Evolutionary conservation across 2,888 invertebrate genomes (phyloP).

Genomic region (Lagria hirta): DNA sequence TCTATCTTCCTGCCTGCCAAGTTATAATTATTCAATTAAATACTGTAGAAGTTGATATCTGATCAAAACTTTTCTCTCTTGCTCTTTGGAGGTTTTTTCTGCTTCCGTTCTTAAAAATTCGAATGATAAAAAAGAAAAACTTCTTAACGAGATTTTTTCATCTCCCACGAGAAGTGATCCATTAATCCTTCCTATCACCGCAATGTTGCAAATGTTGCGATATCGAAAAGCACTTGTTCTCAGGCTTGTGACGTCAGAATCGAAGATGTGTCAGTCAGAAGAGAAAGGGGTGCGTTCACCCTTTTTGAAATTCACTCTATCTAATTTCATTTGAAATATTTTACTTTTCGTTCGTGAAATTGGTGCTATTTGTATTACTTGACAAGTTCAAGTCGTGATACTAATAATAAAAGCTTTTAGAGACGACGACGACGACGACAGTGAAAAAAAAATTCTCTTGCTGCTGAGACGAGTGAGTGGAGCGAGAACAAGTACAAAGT

Average conservation of each 20-base stretch:
- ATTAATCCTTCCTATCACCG: conserved; percentile 10
- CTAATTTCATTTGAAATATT: conserved; percentile 41
- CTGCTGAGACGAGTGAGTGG: too few relatives aligned
- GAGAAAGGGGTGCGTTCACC: conserved; percentile 25
- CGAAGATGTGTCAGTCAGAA: conserved; percentile 20
- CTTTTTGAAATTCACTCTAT: conserved; percentile 39
- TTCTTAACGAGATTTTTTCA: conserved; percentile 10
- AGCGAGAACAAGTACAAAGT: too few relatives aligned
- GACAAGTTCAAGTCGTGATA: conserved; percentile 40
- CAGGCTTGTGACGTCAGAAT: conserved; percentile 11
- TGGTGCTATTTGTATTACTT: conserved; percentile 40
- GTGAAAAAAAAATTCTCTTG: too few relatives aligned
- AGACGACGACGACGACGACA: too few relatives aligned
- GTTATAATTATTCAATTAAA: conserved; percentile 42
- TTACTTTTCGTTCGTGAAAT: conserved; percentile 35
- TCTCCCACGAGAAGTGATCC: too few relatives aligned
- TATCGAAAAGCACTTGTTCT: conserved; percentile 1
- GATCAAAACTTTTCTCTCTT: conserved; percentile 33
- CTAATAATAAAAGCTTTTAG: conserved; percentile 41
- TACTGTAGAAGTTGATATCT: conserved; percentile 34
- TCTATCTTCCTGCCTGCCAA: conserved; percentile 23
- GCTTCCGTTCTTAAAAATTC: conserved; percentile 4
- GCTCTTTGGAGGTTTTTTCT: background rate
- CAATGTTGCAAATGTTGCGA: conserved; percentile 16
- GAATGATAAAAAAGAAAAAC: conserved; percentile 12